A percentile compares a stretch with the other conserved stretches of the same genome.
Conservation (phyloP, 2,888 invertebrate species). For the Morpho achilles region DNA sequence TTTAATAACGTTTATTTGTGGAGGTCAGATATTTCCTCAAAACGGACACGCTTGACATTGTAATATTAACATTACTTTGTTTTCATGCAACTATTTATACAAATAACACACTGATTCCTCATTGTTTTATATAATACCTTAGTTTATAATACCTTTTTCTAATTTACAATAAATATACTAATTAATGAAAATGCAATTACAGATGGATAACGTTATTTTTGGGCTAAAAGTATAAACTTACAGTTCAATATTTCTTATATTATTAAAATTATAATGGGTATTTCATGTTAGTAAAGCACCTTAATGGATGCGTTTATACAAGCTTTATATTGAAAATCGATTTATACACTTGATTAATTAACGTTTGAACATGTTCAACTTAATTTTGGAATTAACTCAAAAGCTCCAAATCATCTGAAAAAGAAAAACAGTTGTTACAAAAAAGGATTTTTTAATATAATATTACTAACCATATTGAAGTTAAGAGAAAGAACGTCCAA, state of each 20-base stretch:
- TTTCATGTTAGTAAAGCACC: slow-evolving; percentile 15
- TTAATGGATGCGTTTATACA: background rate
- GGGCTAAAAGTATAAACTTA: slow-evolving; percentile 38
- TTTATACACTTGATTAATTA: slow-evolving; percentile 26
- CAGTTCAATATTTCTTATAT: too few relatives aligned
- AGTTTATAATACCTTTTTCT: slow-evolving; percentile 50
- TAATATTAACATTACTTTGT: slow-evolving; percentile 54
- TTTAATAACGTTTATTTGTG: slow-evolving; percentile 49
- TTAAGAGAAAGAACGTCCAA: too few relatives aligned
- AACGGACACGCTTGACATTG: slow-evolving; percentile 26
- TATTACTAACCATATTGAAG: too few relatives aligned
- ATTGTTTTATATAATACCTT: slow-evolving; percentile 46
- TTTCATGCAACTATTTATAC: slow-evolving; percentile 31
- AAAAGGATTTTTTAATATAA: background rate
- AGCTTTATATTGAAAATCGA: slow-evolving; percentile 8
- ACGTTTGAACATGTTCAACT: slow-evolving; percentile 34
- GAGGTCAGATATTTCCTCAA: slow-evolving; percentile 7
- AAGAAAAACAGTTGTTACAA: background rate
- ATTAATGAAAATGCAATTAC: slow-evolving; percentile 58
- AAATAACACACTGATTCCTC: slow-evolving; percentile 50
- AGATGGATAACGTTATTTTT: slow-evolving; percentile 34
- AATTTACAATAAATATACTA: slow-evolving; percentile 53
- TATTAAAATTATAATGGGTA: slow-evolving; percentile 18
- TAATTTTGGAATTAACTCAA: slow-evolving; percentile 47
- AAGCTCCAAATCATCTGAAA: slow-evolving; percentile 66